These are phyloP conservation scores for Malacoraja senta DNA, from an alignment of 2,797 vertebrate genomes.

Conservation along the genomic window DNA sequence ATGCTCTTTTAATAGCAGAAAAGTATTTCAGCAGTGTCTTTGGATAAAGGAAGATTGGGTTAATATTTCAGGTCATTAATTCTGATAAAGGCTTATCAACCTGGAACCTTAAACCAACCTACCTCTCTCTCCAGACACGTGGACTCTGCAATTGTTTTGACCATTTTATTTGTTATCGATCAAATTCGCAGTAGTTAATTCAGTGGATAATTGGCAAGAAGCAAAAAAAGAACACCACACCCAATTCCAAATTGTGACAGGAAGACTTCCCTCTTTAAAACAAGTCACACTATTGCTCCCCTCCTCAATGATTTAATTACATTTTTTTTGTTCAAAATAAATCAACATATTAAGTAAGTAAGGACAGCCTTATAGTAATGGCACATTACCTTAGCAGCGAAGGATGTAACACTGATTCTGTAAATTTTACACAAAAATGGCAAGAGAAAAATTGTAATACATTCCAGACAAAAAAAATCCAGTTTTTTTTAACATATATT, in stretches of 20 bases:
- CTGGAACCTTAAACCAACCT: not conserved
- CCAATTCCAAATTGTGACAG: too few species aligned
- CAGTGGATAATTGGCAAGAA: not conserved
- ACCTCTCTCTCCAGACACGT: not conserved
- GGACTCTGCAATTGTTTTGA: not conserved
- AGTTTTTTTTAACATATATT: constrained; percentile 65
- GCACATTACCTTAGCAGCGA: constrained; percentile 99
- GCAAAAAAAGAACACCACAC: not conserved
- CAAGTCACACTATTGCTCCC: not conserved
- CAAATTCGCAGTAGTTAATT: not conserved
- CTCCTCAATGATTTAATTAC: constrained; percentile 18
- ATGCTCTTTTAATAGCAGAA: not conserved
- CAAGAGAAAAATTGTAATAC: constrained; percentile 99
- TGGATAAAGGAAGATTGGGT: not conserved
- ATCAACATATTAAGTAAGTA: constrained; percentile 60
- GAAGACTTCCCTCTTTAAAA: too few species aligned
- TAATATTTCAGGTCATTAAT: not conserved
- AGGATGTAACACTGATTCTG: constrained; percentile 98
- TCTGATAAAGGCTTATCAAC: not conserved
- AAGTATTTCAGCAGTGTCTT: not conserved
- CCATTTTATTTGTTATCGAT: not conserved
- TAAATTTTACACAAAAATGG: constrained; percentile 99
- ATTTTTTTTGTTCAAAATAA: constrained; percentile 45
- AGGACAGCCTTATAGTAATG: constrained; percentile 90
- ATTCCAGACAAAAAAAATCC: constrained; percentile 86